Conservation (phyloP, 2,888 invertebrate species). For the Morpho achilles region DNA sequence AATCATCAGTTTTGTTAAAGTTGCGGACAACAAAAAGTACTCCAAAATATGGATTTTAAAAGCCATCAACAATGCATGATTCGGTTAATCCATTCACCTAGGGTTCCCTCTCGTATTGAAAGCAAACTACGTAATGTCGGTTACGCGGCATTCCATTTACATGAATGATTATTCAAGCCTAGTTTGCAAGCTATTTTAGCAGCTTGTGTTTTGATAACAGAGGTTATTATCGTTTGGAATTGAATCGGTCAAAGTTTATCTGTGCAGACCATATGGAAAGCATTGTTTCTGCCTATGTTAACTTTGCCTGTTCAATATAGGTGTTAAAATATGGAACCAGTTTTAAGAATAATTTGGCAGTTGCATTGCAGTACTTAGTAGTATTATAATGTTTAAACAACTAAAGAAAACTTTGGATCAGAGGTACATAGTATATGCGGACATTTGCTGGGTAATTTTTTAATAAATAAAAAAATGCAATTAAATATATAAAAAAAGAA, state of each 20-base stretch:
- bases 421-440: too few relatives aligned
- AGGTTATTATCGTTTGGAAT: slow-evolving; percentile 38
- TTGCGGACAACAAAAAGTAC: slow-evolving; percentile 17
- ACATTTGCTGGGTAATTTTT: too few relatives aligned
- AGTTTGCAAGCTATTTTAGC: slow-evolving; percentile 36
- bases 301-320: slow-evolving; percentile 39
- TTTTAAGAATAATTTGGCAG: background rate
- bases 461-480: too few relatives aligned
- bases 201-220: slow-evolving; percentile 32
- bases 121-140: slow-evolving; percentile 62
- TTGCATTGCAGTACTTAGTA: too few relatives aligned
- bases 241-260: slow-evolving; percentile 53
- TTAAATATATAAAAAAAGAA: too few relatives aligned
- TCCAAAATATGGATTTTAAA: slow-evolving; percentile 40
- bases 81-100: slow-evolving; percentile 57
- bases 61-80: slow-evolving; percentile 47
- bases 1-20: slow-evolving; percentile 15
- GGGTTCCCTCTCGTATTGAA: slow-evolving; percentile 50
- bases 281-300: slow-evolving; percentile 41
- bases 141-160: slow-evolving; percentile 64
- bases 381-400: too few relatives aligned
- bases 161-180: slow-evolving; percentile 64
- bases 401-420: too few relatives aligned
- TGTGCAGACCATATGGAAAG: slow-evolving; percentile 49
- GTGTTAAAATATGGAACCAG: slow-evolving; percentile 2